These are phyloP conservation scores for Hydrochoerus hydrochaeris DNA, from an alignment of 2,113 vertebrate genomes.

Conservation along the genomic window DNA sequence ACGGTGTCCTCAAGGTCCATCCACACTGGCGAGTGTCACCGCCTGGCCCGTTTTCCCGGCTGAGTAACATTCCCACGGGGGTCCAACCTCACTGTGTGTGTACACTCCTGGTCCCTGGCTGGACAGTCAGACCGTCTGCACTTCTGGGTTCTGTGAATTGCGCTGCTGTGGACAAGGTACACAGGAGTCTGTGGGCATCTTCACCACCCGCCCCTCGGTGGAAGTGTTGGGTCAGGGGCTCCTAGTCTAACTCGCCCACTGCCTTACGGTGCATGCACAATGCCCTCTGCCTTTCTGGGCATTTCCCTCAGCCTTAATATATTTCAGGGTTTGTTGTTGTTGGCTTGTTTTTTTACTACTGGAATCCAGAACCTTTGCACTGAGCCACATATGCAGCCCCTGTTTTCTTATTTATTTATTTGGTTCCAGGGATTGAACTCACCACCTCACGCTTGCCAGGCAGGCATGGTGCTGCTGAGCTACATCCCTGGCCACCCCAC, in stretches of 20 bases:
- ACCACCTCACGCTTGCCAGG: too few species aligned
- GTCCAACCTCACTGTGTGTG: too few species aligned
- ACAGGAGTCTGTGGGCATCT: not conserved
- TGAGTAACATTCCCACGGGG: rapidly evolving
- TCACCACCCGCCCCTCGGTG: not conserved
- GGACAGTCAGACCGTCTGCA: not conserved
- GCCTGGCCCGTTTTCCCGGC: not conserved
- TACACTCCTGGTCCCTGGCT: rapidly evolving
- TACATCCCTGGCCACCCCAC: too few species aligned
- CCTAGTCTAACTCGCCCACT: not conserved
- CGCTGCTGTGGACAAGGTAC: too few species aligned
- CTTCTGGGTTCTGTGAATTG: rapidly evolving
- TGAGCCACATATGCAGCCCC: not conserved
- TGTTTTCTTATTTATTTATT: too few species aligned
- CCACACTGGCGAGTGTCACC: not conserved
- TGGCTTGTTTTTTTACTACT: not conserved
- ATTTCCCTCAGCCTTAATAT: not conserved
- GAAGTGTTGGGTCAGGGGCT: not conserved
- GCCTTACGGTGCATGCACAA: not conserved
- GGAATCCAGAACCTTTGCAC: not conserved
- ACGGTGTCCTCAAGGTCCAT: rapidly evolving
- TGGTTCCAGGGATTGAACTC: too few species aligned
- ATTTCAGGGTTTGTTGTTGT: not conserved
- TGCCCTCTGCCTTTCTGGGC: not conserved
- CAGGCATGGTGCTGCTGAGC: too few species aligned